Percentiles rank a stretch among this genome's conserved stretches.
Evolutionary conservation across 2,888 invertebrate species (phyloP).

Genomic region (Drosophila melanocephala): DNA sequence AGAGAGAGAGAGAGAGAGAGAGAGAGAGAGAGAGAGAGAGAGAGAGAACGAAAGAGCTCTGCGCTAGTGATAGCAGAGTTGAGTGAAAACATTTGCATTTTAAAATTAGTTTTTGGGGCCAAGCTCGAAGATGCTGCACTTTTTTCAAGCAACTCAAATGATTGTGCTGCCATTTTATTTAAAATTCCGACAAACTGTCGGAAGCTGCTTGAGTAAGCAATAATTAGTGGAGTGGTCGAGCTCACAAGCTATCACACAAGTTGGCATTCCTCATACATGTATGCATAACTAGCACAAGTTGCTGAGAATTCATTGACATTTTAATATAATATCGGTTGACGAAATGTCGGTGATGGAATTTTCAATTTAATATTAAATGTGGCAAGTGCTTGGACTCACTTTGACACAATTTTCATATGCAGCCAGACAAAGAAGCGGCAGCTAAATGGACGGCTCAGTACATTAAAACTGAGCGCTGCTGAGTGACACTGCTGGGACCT

Average conservation of each 20-base stretch:
- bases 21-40: background rate
- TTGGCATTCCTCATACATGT: background rate
- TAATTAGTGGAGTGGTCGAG: background rate
- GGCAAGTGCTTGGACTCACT: constrained; percentile 37
- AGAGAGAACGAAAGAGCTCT: constrained; percentile 1
- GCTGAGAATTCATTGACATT: constrained; percentile 8
- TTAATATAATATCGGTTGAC: background rate
- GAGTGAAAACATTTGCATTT: constrained; percentile 24
- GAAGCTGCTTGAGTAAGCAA: background rate
- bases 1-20: background rate
- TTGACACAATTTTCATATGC: constrained; percentile 28
- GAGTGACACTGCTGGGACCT: background rate
- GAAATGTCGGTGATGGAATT: constrained; percentile 48
- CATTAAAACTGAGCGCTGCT: background rate
- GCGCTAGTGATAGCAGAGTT: constrained; percentile 19
- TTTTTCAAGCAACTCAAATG: background rate
- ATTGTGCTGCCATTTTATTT: constrained; percentile 9
- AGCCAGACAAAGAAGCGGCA: constrained; percentile 20
- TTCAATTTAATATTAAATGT: constrained; percentile 38
- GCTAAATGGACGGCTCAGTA: constrained; percentile 8
- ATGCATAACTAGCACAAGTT: background rate
- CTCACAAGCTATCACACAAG: background rate
- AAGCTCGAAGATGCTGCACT: constrained; percentile 1
- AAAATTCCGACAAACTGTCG: constrained; percentile 3
- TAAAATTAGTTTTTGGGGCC: background rate